Evolutionary conservation across 2,797 vertebrate genomes (phyloP).

Genomic region (Clarias laeviceps): DNA sequence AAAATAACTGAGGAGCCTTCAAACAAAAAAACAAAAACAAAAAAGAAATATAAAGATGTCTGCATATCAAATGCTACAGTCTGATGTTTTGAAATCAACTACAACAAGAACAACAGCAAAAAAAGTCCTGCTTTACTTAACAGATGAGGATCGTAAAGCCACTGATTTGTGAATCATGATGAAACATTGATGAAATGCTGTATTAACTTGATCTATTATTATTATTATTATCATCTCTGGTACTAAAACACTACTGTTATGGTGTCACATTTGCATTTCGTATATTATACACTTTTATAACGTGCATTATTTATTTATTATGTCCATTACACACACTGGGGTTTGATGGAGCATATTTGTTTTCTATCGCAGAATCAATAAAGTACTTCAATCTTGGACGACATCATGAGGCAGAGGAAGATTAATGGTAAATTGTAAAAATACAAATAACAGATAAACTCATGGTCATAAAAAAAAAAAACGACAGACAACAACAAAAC

Average conservation of each 20-base stretch:
- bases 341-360: neutral
- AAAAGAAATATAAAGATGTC: neutral
- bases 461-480: neutral
- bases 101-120: slow-evolving; percentile 1
- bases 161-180: neutral
- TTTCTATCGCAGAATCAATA: neutral
- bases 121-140: neutral
- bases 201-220: neutral
- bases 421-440: neutral
- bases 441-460: neutral
- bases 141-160: neutral
- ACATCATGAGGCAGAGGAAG: neutral
- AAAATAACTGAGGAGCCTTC: slow-evolving; percentile 33
- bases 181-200: no score
- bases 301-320: slow-evolving; percentile 21
- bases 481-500: neutral
- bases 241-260: neutral
- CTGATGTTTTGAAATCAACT: neutral
- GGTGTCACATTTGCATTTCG: neutral
- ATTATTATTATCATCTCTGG: neutral
- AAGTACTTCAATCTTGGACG: neutral
- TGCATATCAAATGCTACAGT: neutral
- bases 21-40: slow-evolving; percentile 6
- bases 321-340: neutral
- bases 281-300: neutral